These are phyloP conservation scores for Eueremaeus valkanovi DNA, from an alignment of 2,888 invertebrate species.

Conservation along the genomic window DNA sequence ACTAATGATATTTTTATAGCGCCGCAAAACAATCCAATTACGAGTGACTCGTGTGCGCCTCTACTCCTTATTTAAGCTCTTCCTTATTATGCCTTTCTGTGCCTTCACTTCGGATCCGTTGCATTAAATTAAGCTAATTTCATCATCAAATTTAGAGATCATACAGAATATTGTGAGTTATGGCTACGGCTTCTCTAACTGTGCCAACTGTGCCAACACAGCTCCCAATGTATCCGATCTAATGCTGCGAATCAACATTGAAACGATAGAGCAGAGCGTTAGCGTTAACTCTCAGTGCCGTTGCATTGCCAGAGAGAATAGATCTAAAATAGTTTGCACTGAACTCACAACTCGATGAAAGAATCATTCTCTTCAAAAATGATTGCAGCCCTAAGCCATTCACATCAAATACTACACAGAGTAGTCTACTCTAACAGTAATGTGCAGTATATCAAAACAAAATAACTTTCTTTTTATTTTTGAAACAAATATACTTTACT, in stretches of 20 bases:
- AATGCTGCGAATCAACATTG: background rate
- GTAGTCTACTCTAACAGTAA: too few species aligned
- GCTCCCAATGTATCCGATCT: background rate
- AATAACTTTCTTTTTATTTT: slow-evolving; percentile 7
- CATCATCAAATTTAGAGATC: slow-evolving; percentile 24
- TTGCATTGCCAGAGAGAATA: background rate
- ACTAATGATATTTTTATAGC: slow-evolving; percentile 31
- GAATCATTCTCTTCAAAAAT: background rate
- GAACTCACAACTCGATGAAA: background rate
- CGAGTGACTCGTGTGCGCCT: slow-evolving; percentile 15
- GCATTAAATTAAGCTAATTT: slow-evolving; percentile 32
- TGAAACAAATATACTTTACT: background rate
- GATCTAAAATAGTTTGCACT: background rate
- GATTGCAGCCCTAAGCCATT: slow-evolving; percentile 24
- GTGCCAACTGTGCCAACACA: background rate
- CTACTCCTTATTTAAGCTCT: slow-evolving; percentile 26
- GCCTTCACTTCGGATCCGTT: slow-evolving; percentile 8
- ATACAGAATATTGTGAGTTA: background rate
- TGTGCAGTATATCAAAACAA: background rate
- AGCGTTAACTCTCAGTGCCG: background rate
- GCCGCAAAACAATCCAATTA: slow-evolving; percentile 24
- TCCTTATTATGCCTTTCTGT: slow-evolving; percentile 2
- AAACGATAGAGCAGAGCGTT: background rate
- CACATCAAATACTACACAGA: too few species aligned
- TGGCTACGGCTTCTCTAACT: background rate